phyloP scores from a whole-genome alignment of 2,888 invertebrate genomes.

The Trichogramma evanescens region DNA sequence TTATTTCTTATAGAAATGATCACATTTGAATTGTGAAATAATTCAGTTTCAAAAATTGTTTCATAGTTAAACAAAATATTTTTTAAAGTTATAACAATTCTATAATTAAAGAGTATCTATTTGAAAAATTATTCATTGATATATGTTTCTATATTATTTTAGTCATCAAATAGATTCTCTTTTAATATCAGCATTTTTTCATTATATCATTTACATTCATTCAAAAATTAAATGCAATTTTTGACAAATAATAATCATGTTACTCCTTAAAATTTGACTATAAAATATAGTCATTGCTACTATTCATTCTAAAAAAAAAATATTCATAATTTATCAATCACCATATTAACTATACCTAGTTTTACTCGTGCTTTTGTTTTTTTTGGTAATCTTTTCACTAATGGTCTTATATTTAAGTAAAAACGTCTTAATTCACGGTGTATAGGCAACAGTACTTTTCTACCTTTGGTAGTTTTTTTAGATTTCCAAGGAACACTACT shows the following conservation, averaged over 20 bases:
- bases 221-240: too few species aligned
- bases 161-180: too few species aligned
- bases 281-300: not conserved
- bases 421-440: conserved; percentile 37
- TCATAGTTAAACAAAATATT: too few species aligned
- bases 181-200: too few species aligned
- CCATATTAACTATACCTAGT: conserved; percentile 42
- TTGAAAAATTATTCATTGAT: too few species aligned
- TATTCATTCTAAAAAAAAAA: conserved; percentile 5
- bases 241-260: not conserved
- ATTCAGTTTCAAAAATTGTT: too few species aligned
- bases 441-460: conserved; percentile 40
- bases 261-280: not conserved
- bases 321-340: conserved; percentile 41
- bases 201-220: too few species aligned
- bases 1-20: too few species aligned
- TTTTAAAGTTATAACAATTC: too few species aligned
- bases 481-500: not conserved
- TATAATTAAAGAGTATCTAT: too few species aligned
- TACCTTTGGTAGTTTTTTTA: conserved; percentile 28
- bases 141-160: too few species aligned
- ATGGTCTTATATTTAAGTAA: conserved; percentile 38
- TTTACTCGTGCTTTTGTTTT: conserved; percentile 42
- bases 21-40: too few species aligned
- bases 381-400: conserved; percentile 39